Evolutionary conservation across 2,797 vertebrate species (phyloP).

Genomic region (Iguana delicatissima): DNA sequence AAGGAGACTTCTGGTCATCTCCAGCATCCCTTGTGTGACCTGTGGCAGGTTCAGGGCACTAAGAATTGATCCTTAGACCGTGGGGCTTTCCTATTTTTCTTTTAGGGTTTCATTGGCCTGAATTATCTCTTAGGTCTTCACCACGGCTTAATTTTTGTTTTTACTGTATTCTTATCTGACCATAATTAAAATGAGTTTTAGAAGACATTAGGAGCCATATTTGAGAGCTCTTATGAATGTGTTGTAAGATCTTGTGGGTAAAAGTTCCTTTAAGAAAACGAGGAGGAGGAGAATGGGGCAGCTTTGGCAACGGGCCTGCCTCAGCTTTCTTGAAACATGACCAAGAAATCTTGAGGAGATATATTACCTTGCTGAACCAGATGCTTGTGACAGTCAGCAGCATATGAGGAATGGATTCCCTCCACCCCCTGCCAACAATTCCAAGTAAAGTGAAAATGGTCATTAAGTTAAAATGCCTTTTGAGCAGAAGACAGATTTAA

Average conservation of each 20-base stretch:
- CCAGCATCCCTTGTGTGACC: no score
- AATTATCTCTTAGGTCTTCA: not conserved
- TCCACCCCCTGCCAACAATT: conserved; percentile 17
- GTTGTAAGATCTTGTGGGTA: not conserved
- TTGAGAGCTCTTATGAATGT: not conserved
- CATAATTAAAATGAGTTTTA: not conserved
- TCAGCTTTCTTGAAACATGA: conserved; percentile 2
- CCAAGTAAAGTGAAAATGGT: conserved; percentile 66
- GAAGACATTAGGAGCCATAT: not conserved
- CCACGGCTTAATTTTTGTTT: not conserved
- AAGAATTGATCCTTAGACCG: no score
- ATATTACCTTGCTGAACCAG: conserved; percentile 27
- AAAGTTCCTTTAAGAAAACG: not conserved
- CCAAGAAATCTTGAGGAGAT: not conserved
- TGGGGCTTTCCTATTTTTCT: no score
- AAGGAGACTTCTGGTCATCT: no score
- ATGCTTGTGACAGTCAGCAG: conserved; percentile 41
- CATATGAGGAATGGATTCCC: conserved; percentile 64
- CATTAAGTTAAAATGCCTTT: conserved; percentile 68
- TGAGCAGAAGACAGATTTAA: conserved; percentile 64
- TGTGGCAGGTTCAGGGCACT: no score
- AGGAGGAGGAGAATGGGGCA: not conserved
- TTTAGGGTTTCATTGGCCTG: not conserved
- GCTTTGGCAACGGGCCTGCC: not conserved
- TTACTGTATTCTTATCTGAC: not conserved